A percentile compares a stretch with the other conserved stretches of the same genome.
phyloP scores from a whole-genome alignment of 2,113 vertebrate species.

The Puma concolor region DNA sequence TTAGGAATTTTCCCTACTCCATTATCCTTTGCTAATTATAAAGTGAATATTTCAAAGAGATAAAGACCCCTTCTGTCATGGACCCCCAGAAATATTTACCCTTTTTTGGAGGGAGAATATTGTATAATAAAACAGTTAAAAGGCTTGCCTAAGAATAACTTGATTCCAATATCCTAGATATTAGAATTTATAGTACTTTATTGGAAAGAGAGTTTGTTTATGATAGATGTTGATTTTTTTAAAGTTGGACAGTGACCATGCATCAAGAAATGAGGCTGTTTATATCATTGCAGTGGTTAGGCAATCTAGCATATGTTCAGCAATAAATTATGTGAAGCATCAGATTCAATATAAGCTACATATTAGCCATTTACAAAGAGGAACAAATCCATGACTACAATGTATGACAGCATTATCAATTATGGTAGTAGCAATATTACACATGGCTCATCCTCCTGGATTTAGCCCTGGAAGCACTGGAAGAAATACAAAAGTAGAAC shows the following conservation, averaged over 20 bases:
- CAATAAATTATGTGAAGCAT: constrained; percentile 69
- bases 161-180: constrained; percentile 2
- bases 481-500: constrained; percentile 27
- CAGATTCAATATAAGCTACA: constrained; percentile 62
- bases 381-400: constrained; percentile 54
- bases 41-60: neutral
- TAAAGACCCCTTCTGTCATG: neutral
- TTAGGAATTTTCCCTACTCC: constrained; percentile 28
- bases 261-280: constrained; percentile 56
- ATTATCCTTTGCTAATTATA: constrained; percentile 44
- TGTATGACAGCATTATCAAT: constrained; percentile 56
- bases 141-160: constrained; percentile 26
- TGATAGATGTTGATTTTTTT: constrained; percentile 62
- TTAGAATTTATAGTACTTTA: constrained; percentile 53
- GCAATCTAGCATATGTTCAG: constrained; percentile 58
- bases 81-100: neutral
- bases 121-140: constrained; percentile 45
- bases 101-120: neutral
- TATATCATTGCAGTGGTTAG: neutral
- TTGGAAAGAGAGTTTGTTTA: constrained; percentile 59
- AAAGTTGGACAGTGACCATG: constrained; percentile 55
- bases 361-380: constrained; percentile 63
- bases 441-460: neutral
- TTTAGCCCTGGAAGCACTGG: neutral
- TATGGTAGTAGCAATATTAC: constrained; percentile 32